Evolutionary conservation across 1,140 invertebrate genomes (phyloP).

Genomic region (Colletes latitarsis): DNA sequence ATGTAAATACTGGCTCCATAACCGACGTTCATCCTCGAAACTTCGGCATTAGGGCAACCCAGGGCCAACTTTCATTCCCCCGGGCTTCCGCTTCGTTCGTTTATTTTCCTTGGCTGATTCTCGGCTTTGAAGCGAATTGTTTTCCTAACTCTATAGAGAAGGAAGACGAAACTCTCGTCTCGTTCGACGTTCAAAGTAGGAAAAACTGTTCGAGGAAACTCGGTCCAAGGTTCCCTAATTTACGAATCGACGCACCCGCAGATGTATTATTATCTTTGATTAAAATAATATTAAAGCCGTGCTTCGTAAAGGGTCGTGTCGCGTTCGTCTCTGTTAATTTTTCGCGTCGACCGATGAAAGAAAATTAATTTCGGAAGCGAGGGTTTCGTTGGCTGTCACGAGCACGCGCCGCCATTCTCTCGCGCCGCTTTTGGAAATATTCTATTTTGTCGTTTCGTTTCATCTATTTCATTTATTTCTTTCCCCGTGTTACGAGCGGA

Average conservation of each 20-base stretch:
- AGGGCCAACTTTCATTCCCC: not conserved
- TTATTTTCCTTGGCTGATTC: conserved; percentile 20
- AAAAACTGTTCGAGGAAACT: not conserved
- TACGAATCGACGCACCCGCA: too few relatives aligned
- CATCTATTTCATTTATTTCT: not conserved
- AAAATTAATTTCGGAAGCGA: not conserved
- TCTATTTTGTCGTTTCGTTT: not conserved
- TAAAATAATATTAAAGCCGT: too few relatives aligned
- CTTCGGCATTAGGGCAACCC: conserved; percentile 33
- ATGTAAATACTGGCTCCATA: conserved; percentile 43
- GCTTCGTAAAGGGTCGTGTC: too few relatives aligned
- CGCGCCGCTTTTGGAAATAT: too few relatives aligned
- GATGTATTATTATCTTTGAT: too few relatives aligned
- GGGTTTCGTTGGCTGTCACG: not conserved
- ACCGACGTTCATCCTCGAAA: conserved; percentile 14
- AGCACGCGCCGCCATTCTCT: too few relatives aligned
- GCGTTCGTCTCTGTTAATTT: not conserved
- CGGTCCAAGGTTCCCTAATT: too few relatives aligned
- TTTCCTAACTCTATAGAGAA: not conserved
- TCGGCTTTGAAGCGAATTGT: not conserved
- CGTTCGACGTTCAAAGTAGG: not conserved
- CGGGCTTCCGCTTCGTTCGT: not conserved
- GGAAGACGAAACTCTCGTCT: not conserved
- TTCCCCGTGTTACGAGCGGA: too few relatives aligned
- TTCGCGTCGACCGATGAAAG: not conserved